These are phyloP conservation scores for Camelus dromedarius DNA, from an alignment of 2,113 vertebrate genomes.

Conservation along the genomic window DNA sequence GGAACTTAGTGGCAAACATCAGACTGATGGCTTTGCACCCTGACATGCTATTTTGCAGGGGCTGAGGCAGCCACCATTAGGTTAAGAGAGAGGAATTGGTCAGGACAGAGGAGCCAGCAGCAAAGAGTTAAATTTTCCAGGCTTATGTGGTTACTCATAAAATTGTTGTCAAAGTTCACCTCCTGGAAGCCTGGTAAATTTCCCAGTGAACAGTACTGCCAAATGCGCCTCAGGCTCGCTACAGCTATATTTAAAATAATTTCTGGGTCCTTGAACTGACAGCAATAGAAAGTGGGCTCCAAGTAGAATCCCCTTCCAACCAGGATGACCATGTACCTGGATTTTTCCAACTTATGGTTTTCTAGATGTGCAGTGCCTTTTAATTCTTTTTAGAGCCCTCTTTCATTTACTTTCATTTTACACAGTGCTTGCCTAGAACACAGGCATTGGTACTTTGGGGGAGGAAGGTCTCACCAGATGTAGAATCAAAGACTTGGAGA, in stretches of 20 bases:
- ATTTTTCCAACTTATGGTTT: not conserved
- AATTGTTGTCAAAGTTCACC: not conserved
- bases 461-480: not conserved
- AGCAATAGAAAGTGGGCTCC: not conserved
- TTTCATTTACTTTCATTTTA: not conserved
- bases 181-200: not conserved
- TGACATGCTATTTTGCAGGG: not conserved
- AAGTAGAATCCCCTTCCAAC: not conserved
- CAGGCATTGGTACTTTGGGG: not conserved
- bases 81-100: not conserved
- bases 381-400: not conserved
- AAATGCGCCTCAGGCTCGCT: too few species aligned
- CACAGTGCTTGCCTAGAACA: not conserved
- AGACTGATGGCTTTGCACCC: not conserved
- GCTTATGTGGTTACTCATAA: not conserved
- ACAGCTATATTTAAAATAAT: not conserved
- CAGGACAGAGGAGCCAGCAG: not conserved
- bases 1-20: not conserved
- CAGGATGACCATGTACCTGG: not conserved
- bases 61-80: not conserved
- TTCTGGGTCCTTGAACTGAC: not conserved
- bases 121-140: not conserved
- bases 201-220: not conserved
- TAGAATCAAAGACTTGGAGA: not conserved
- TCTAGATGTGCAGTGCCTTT: not conserved